phyloP scores from a whole-genome alignment of 37 sponge, comb jelly and placozoan species.

The Chondrilla cf. caribensis region DNA sequence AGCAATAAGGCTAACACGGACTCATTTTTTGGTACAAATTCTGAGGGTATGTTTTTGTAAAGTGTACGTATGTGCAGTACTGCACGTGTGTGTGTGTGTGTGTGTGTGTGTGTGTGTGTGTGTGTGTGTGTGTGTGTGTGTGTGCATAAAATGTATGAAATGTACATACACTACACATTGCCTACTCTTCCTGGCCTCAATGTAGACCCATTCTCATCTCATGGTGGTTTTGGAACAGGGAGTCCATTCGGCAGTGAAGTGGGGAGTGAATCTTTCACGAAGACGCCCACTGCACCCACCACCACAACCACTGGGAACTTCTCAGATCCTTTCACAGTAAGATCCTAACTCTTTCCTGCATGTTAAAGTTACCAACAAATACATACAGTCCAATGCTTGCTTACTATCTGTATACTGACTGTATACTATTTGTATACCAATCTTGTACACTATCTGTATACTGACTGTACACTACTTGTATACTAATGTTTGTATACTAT shows the following conservation, averaged over 20 bases:
- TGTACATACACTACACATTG: neutral
- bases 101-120: neutral
- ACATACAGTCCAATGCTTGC: too few species aligned
- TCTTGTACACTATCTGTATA: too few species aligned
- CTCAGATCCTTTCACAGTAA: slow-evolving; percentile 10
- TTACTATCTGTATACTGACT: too few species aligned
- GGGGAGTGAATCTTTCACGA: neutral
- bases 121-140: neutral
- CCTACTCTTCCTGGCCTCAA: too few species aligned
- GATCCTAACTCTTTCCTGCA: neutral
- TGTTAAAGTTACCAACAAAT: too few species aligned
- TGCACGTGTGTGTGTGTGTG: neutral
- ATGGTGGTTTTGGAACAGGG: neutral
- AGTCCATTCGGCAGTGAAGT: neutral
- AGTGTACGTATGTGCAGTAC: too few species aligned
- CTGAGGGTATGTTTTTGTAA: too few species aligned
- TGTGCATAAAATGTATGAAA: neutral
- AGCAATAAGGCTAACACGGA: too few species aligned
- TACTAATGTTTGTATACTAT: too few species aligned
- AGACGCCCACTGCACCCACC: neutral
- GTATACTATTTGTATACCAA: too few species aligned
- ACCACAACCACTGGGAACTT: neutral
- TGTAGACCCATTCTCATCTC: slow-evolving; percentile 5
- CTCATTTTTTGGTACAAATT: too few species aligned
- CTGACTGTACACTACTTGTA: too few species aligned